phyloP scores from a whole-genome alignment of 2,113 vertebrate genomes.

The Peromyscus leucopus region DNA sequence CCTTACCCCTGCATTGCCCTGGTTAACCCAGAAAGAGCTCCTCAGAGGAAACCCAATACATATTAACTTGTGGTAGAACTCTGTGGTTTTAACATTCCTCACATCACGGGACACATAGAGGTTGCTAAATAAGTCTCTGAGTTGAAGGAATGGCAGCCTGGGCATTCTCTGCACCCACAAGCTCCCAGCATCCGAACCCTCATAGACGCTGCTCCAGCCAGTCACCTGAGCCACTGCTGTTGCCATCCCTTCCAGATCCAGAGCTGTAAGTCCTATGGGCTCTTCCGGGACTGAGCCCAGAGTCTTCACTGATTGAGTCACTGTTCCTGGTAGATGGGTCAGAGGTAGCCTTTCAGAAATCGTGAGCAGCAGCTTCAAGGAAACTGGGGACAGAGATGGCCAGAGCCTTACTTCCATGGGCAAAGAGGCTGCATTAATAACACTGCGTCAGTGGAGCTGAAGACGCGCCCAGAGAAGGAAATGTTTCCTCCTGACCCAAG shows the following conservation, averaged over 20 bases:
- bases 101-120: background rate
- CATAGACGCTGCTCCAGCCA: background rate
- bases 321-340: too few relatives aligned
- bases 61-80: background rate
- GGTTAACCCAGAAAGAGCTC: background rate
- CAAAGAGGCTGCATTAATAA: background rate
- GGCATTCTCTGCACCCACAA: background rate
- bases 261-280: fast-evolving
- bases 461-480: background rate
- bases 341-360: background rate
- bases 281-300: background rate
- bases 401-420: fast-evolving
- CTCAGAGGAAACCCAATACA: background rate
- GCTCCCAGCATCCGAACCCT: background rate
- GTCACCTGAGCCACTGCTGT: background rate
- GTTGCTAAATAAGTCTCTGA: background rate
- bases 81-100: background rate
- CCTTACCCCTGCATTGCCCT: too few relatives aligned
- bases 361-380: background rate
- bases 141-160: background rate
- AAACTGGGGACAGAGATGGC: background rate
- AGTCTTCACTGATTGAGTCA: background rate
- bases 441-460: fast-evolving
- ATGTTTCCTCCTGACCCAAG: background rate
- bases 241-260: background rate